Evolutionary conservation across 2,113 vertebrate species (phyloP).

Genomic region (Poeciliopsis occidentalis): DNA sequence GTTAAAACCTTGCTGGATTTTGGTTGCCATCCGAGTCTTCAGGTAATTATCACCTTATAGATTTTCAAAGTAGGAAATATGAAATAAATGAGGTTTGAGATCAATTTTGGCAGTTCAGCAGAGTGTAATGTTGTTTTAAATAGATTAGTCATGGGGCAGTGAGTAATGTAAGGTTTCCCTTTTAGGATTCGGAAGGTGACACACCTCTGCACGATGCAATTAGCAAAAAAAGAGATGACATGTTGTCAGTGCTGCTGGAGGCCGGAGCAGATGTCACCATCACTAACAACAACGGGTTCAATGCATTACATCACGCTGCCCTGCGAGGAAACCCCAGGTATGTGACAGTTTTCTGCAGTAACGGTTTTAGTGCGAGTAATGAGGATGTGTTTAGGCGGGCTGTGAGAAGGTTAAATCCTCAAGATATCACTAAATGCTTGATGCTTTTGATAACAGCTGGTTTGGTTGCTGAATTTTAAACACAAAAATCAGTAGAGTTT

Average conservation of each 20-base stretch:
- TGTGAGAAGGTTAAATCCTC: constrained; percentile 5
- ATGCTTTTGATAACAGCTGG: not conserved
- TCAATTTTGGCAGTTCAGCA: not conserved
- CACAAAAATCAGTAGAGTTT: not conserved
- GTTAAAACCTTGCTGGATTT: constrained; percentile 97
- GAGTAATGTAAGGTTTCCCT: constrained; percentile 22
- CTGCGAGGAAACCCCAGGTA: constrained; percentile 98
- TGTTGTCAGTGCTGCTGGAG: constrained; percentile 95
- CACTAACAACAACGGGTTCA: constrained; percentile 99
- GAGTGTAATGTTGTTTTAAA: not conserved
- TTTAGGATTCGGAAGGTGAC: constrained; percentile 96
- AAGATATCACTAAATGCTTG: not conserved
- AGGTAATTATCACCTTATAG: constrained; percentile 79
- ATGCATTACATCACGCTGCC: constrained; percentile 96
- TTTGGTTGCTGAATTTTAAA: not conserved
- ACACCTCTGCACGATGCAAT: constrained; percentile 97
- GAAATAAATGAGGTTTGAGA: not conserved
- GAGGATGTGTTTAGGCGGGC: constrained; percentile 5
- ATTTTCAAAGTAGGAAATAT: constrained; percentile 11
- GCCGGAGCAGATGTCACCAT: constrained; percentile 97
- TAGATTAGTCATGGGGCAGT: not conserved
- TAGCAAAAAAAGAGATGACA: constrained; percentile 98
- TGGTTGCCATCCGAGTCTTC: constrained; percentile 97
- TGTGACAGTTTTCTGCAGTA: not conserved
- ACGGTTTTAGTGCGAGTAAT: not conserved